phyloP scores from a whole-genome alignment of 2,888 invertebrate species.

The Leptinotarsa rubiginosa region DNA sequence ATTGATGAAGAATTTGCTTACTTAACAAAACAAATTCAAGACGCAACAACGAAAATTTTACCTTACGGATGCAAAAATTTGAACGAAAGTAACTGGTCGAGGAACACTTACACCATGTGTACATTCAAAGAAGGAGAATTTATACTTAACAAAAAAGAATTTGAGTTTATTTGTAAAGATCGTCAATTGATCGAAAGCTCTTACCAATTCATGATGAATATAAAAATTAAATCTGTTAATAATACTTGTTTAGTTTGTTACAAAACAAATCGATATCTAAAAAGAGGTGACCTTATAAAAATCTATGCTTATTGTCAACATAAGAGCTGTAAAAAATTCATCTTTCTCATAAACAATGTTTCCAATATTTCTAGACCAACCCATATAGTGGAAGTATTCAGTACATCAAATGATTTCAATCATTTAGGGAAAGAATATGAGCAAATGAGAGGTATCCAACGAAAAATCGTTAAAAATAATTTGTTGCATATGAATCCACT shows the following conservation, averaged over 20 bases:
- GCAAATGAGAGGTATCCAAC: background rate
- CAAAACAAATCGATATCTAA: too few species aligned
- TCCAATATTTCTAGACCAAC: background rate
- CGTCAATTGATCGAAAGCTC: background rate
- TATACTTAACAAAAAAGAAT: background rate
- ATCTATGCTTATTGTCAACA: too few species aligned
- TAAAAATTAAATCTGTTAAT: too few species aligned
- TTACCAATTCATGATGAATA: background rate
- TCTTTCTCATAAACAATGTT: background rate
- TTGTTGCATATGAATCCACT: background rate
- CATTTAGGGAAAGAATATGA: background rate
- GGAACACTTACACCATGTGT: background rate
- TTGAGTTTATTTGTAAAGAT: background rate
- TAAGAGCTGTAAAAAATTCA: background rate
- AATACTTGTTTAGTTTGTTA: too few species aligned
- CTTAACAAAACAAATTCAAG: background rate
- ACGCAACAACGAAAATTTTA: background rate
- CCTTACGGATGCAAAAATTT: background rate
- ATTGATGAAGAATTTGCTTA: background rate
- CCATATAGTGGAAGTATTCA: background rate
- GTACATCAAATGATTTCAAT: background rate
- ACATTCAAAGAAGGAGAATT: background rate
- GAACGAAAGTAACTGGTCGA: background rate
- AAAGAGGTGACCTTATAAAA: too few species aligned
- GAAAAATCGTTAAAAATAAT: constrained; percentile 7